Percentiles rank a stretch among this genome's conserved stretches.
phyloP scores from a whole-genome alignment of 2,888 invertebrate species.

The Cancer borealis region DNA sequence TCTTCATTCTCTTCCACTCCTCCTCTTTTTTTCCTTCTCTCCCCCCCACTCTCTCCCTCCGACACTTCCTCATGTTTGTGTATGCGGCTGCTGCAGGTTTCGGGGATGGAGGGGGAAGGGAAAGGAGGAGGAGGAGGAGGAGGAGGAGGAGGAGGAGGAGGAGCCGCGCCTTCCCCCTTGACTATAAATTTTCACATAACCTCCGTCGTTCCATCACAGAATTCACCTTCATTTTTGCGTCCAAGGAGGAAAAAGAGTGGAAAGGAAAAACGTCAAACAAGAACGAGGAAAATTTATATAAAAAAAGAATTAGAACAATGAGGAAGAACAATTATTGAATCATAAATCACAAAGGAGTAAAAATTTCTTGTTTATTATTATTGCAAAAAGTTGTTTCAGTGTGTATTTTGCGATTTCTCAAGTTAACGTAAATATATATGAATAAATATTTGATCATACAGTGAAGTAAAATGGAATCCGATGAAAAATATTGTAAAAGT shows the following conservation, averaged over 20 bases:
- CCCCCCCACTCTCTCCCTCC: background rate
- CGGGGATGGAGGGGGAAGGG: background rate
- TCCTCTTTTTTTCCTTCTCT: background rate
- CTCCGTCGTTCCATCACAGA: constrained; percentile 13
- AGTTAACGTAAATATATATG: too few relatives aligned
- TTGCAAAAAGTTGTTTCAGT: background rate
- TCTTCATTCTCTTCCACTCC: constrained; percentile 21
- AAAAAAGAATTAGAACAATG: background rate
- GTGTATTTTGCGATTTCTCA: too few relatives aligned
- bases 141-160: background rate
- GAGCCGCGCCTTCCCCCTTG: background rate
- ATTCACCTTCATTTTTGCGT: constrained; percentile 29
- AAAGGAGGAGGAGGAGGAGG: constrained; percentile 5
- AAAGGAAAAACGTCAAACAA: background rate
- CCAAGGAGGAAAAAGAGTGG: background rate
- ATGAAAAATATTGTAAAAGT: too few relatives aligned
- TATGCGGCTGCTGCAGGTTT: constrained; percentile 7
- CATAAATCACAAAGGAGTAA: too few relatives aligned
- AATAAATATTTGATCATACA: too few relatives aligned
- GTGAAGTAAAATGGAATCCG: too few relatives aligned
- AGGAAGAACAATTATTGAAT: too few relatives aligned
- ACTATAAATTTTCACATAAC: constrained; percentile 37
- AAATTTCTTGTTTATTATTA: background rate
- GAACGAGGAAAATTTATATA: background rate
- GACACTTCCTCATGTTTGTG: background rate